Percentiles rank a stretch among this genome's conserved stretches.
These are phyloP conservation scores for Chlorospingus flavigularis DNA, from an alignment of 2,797 vertebrate genomes.

Conservation along the genomic window DNA sequence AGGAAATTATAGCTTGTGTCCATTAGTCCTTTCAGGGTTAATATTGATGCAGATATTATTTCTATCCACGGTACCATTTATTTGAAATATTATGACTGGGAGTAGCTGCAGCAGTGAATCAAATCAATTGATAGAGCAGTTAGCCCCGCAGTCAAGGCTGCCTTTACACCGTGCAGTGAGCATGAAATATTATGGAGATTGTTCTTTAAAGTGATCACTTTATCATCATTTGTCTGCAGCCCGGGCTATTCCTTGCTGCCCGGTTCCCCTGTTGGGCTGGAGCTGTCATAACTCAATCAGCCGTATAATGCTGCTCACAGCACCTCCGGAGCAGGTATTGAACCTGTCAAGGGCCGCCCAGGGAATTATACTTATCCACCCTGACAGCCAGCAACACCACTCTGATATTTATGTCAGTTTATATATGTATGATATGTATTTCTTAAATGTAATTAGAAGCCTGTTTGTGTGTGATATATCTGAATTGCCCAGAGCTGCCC, in stretches of 20 bases:
- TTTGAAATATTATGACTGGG: constrained; percentile 98
- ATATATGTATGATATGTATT: constrained; percentile 82
- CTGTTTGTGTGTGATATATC: constrained; percentile 67
- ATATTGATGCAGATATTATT: constrained; percentile 99
- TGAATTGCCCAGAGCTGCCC: constrained; percentile 65
- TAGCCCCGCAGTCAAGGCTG: constrained; percentile 87
- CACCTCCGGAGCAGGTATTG: constrained; percentile 74
- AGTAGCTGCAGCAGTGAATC: constrained; percentile 96
- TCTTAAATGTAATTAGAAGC: constrained; percentile 78
- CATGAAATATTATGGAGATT: constrained; percentile 99
- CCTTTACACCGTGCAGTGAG: constrained; percentile 85
- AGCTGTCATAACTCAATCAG: constrained; percentile 99
- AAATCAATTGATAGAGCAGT: constrained; percentile 99
- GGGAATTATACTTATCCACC: constrained; percentile 85
- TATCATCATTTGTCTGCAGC: constrained; percentile 99
- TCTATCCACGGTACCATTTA: constrained; percentile 96
- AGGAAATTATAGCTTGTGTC: constrained; percentile 91
- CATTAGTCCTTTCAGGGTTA: constrained; percentile 98
- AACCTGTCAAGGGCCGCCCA: constrained; percentile 84
- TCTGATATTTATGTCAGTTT: constrained; percentile 86
- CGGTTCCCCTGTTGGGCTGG: constrained; percentile 84
- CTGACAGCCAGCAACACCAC: constrained; percentile 84
- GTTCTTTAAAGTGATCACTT: constrained; percentile 99
- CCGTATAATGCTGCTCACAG: constrained; percentile 84
- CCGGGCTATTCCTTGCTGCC: constrained; percentile 81